phyloP scores from a whole-genome alignment of 2,888 invertebrate genomes.

The Drosophila testacea region DNA sequence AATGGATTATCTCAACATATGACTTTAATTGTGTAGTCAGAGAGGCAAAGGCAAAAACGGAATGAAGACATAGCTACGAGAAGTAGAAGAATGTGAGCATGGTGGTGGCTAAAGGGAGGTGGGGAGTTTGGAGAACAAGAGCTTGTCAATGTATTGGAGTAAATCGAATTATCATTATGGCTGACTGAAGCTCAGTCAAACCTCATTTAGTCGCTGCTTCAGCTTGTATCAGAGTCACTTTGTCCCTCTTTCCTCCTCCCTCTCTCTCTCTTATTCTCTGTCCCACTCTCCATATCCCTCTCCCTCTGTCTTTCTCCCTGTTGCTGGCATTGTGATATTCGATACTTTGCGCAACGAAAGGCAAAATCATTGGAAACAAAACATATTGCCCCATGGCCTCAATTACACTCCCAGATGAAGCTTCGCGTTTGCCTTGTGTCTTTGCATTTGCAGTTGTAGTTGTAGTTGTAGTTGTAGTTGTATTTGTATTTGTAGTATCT shows the following conservation, averaged over 20 bases:
- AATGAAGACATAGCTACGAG: not conserved
- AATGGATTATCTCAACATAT: constrained; percentile 83
- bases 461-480: not conserved
- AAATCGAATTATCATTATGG: constrained; percentile 84
- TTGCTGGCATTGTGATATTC: constrained; percentile 78
- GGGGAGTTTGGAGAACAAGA: constrained; percentile 29
- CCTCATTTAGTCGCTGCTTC: constrained; percentile 70
- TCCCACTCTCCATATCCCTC: not conserved
- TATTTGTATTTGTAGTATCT: constrained; percentile 40
- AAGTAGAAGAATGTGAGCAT: constrained; percentile 2
- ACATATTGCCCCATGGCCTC: constrained; percentile 82
- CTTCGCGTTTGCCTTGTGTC: constrained; percentile 38
- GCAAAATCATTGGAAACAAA: constrained; percentile 81
- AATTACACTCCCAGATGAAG: constrained; percentile 76
- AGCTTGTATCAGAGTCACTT: constrained; percentile 15
- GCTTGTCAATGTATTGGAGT: constrained; percentile 80
- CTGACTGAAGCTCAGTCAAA: constrained; percentile 83
- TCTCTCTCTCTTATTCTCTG: not conserved
- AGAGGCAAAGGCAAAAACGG: constrained; percentile 25
- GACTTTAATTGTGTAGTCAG: constrained; percentile 79
- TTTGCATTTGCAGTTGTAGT: constrained; percentile 35
- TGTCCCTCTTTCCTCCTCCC: constrained; percentile 8
- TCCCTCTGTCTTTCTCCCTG: not conserved
- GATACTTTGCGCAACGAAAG: constrained; percentile 81
- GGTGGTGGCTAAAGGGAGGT: not conserved